A percentile compares a stretch with the other conserved stretches of the same genome.
phyloP scores from a whole-genome alignment of 2,113 vertebrate species.

The Alethe diademata region DNA sequence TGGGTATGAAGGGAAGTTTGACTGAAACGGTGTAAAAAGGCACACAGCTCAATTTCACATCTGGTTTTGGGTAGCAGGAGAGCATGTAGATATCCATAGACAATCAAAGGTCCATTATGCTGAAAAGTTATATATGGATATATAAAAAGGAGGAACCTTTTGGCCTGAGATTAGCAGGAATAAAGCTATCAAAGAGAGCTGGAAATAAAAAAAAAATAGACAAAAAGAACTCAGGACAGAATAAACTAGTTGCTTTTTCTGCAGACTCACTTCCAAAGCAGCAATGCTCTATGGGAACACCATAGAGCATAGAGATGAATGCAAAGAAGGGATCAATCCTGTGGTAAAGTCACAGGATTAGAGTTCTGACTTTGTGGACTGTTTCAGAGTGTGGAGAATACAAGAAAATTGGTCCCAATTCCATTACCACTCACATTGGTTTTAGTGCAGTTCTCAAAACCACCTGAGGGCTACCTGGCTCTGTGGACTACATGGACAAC shows the following conservation, averaged over 20 bases:
- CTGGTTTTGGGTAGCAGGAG: neutral
- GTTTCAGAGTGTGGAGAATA: neutral
- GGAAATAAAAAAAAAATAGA: neutral
- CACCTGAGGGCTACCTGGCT: neutral
- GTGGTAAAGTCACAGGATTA: neutral
- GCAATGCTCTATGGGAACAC: neutral
- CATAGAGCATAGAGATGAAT: neutral
- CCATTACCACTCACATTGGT: neutral
- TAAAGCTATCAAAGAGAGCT: neutral
- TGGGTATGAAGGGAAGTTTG: neutral
- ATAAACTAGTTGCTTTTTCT: neutral
- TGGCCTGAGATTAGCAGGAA: neutral
- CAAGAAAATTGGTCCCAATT: neutral
- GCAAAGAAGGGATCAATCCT: neutral
- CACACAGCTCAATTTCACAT: neutral
- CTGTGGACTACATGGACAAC: neutral
- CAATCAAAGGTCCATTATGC: neutral
- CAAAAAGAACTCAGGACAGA: neutral
- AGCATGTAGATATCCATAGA: neutral
- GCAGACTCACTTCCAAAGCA: neutral
- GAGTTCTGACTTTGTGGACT: neutral
- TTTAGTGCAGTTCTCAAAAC: neutral
- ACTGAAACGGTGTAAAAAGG: neutral
- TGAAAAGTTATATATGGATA: neutral
- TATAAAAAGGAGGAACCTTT: neutral